These are phyloP conservation scores for Drosophila nigritarsus DNA, from an alignment of 2,888 invertebrate species.

Conservation along the genomic window DNA sequence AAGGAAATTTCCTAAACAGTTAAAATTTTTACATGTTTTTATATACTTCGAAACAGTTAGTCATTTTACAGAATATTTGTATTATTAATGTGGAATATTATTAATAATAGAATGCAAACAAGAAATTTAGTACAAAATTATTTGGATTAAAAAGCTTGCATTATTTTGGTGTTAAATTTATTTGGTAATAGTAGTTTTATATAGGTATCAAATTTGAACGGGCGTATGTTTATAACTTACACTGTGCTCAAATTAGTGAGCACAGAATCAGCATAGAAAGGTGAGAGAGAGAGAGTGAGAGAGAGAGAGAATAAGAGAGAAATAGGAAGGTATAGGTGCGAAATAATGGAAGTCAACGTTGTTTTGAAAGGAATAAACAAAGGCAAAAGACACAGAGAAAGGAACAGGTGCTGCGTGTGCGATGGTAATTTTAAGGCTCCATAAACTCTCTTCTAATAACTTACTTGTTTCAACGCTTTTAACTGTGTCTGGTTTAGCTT, in stretches of 20 bases:
- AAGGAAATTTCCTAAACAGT: conserved; percentile 29
- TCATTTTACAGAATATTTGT: conserved; percentile 23
- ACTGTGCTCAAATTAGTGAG: conserved; percentile 32
- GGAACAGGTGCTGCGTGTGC: conserved; percentile 61
- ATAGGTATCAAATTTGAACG: conserved; percentile 8
- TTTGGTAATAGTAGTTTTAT: conserved; percentile 30
- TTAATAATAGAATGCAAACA: conserved; percentile 28
- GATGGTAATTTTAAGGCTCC: conserved; percentile 57
- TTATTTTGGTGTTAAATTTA: conserved; percentile 14
- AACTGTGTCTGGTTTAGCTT: conserved; percentile 81
- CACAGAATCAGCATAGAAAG: conserved; percentile 19
- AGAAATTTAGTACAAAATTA: conserved; percentile 23
- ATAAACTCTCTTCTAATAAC: conserved; percentile 78
- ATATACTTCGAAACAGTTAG: conserved; percentile 37
- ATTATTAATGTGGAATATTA: conserved; percentile 11
- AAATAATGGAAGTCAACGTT: conserved; percentile 58
- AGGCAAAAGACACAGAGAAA: conserved; percentile 65
- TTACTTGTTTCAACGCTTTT: conserved; percentile 84
- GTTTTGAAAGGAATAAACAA: conserved; percentile 54
- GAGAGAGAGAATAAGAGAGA: conserved; percentile 41
- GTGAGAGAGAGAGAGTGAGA: conserved; percentile 17
- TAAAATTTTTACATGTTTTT: conserved; percentile 22
- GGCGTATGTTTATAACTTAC: conserved; percentile 13
- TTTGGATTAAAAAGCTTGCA: conserved; percentile 33
- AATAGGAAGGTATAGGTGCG: conserved; percentile 43